Evolutionary conservation across 2,888 invertebrate species (phyloP).

Genomic region (Tinea semifulvella): DNA sequence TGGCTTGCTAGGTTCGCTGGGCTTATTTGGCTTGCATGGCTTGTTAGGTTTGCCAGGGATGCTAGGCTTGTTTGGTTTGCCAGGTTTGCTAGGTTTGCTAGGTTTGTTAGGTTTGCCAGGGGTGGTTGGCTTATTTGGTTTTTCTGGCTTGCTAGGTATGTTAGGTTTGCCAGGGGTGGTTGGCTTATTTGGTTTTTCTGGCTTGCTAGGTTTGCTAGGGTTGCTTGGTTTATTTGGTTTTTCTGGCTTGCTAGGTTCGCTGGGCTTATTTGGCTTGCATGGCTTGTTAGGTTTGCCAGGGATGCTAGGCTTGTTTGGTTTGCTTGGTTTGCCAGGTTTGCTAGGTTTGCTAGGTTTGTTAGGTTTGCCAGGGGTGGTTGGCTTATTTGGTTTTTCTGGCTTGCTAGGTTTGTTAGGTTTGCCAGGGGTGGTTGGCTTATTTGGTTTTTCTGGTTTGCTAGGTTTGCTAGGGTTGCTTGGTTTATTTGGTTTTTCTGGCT

Average conservation of each 20-base stretch:
- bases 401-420: constrained; percentile 16
- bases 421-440: constrained; percentile 12
- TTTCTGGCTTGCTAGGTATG: background rate
- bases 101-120: constrained; percentile 6
- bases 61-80: constrained; percentile 6
- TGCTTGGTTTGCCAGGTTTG: background rate
- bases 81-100: constrained; percentile 5
- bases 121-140: background rate
- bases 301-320: background rate
- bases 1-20: constrained; percentile 14
- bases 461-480: background rate
- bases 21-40: constrained; percentile 13
- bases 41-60: constrained; percentile 13
- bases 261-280: constrained; percentile 22
- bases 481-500: constrained; percentile 2
- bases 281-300: constrained; percentile 23
- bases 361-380: background rate
- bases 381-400: constrained; percentile 12
- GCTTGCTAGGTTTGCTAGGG: constrained; percentile 24
- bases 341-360: background rate
- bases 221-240: constrained; percentile 18
- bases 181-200: constrained; percentile 15
- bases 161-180: background rate
- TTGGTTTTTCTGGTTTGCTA: background rate
- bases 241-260: constrained; percentile 29